Percentiles rank a stretch among this genome's conserved stretches.
Conservation (phyloP, 2,797 vertebrate species). For the Hemibagrus guttatus region DNA sequence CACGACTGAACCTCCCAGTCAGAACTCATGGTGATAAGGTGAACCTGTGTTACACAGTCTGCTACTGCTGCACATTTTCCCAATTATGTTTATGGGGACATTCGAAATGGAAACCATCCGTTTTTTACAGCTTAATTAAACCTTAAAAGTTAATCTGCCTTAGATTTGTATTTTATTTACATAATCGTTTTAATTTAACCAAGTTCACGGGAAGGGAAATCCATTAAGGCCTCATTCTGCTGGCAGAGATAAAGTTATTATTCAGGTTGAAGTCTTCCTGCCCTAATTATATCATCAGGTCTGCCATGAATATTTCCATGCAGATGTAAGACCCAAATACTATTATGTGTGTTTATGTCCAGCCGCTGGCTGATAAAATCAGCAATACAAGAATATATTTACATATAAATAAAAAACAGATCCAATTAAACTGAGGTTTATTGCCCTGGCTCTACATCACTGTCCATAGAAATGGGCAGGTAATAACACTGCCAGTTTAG, state of each 20-base stretch:
- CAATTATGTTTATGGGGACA: slow-evolving; percentile 30
- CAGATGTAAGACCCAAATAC: slow-evolving; percentile 48
- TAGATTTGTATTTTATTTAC: slow-evolving; percentile 57
- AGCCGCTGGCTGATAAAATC: slow-evolving; percentile 55
- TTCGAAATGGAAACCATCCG: slow-evolving; percentile 44
- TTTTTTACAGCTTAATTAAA: slow-evolving; percentile 52
- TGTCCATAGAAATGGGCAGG: slow-evolving; percentile 45
- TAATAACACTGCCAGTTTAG: slow-evolving; percentile 44
- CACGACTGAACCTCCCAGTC: slow-evolving; percentile 31
- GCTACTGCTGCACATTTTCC: slow-evolving; percentile 17
- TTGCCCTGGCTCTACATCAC: slow-evolving; percentile 37
- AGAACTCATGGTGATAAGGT: slow-evolving; percentile 35
- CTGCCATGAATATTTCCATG: slow-evolving; percentile 46
- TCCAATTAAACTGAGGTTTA: slow-evolving; percentile 52
- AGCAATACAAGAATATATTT: slow-evolving; percentile 57
- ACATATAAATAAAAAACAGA: slow-evolving; percentile 58
- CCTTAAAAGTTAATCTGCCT: slow-evolving; percentile 48
- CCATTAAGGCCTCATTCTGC: slow-evolving; percentile 57
- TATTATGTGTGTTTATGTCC: slow-evolving; percentile 49
- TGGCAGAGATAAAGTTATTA: slow-evolving; percentile 56
- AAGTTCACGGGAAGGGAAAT: slow-evolving; percentile 44
- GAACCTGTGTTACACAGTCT: slow-evolving; percentile 6
- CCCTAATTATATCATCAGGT: slow-evolving; percentile 55
- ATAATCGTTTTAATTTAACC: slow-evolving; percentile 54
- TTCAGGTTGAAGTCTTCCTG: slow-evolving; percentile 51